Evolutionary conservation across 64 coral and sea anemone species (phyloP).

Genomic region (Montipora sp.): DNA sequence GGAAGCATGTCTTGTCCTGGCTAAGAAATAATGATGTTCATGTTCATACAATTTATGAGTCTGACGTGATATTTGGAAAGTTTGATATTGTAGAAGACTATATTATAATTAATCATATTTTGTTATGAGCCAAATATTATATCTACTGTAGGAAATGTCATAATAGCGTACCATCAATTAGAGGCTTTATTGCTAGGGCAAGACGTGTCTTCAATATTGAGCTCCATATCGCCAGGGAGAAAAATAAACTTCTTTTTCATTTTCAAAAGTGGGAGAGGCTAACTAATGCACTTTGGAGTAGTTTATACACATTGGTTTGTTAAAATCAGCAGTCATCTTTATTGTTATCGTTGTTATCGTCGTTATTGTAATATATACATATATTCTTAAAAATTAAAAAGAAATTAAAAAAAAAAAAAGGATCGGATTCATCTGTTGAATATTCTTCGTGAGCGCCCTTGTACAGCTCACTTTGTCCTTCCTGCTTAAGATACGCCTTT

Average conservation of each 20-base stretch:
- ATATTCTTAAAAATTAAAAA: too few species aligned
- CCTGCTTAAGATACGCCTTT: too few species aligned
- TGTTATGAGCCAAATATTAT: neutral
- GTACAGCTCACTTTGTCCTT: too few species aligned
- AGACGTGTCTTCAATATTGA: neutral
- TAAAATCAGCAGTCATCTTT: too few species aligned
- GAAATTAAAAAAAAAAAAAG: too few species aligned
- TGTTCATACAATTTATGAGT: neutral
- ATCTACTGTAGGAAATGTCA: conserved; percentile 6
- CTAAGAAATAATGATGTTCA: conserved; percentile 6
- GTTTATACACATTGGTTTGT: too few species aligned
- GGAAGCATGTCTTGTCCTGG: neutral
- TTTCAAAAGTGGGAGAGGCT: neutral
- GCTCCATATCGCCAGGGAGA: neutral
- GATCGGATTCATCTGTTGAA: too few species aligned
- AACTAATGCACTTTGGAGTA: neutral
- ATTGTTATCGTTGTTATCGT: too few species aligned
- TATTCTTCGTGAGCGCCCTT: too few species aligned
- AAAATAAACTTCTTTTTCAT: conserved; percentile 7
- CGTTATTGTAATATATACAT: too few species aligned
- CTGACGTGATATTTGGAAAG: neutral
- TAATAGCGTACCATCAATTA: neutral
- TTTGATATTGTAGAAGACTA: conserved; percentile 7
- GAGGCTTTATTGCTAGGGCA: neutral
- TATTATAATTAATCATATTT: neutral